Base-by-base conservation (phyloP, 2,888 invertebrate genomes). In the Allygus modestus region DNA sequence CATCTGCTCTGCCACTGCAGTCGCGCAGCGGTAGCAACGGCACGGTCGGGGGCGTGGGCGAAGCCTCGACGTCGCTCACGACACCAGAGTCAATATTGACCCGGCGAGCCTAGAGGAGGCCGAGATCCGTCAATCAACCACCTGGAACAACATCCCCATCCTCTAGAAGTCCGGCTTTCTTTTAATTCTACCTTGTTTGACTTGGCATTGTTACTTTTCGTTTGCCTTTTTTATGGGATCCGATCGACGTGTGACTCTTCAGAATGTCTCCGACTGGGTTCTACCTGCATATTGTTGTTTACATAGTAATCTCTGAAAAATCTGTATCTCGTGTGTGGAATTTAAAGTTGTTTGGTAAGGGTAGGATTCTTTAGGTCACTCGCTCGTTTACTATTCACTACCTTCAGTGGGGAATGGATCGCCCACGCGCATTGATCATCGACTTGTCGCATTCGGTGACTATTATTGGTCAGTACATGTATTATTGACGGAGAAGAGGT, bases 81-180 rank as follows among this genome's bases (percentile, higher is more conserved):
- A 71, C 71, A 11, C 69, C 37, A 71, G 71, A 71, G 71, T 71
- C 71, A 71, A 71, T 71, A 71, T 71, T 71, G 71, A 71, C 71
- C 71, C 11, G n/a, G 7, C 17, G 61, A 17, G 7, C 5, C n/a
- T 54, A 4, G 9, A 17, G 33, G 1, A 41, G 71, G 71, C 71
- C 71, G 69, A 71, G 71, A 71, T 71, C 71, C 41, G 71, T 71
- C 71, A 71, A 71, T 71, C 71, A 71, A 37, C 58, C 65, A 71
- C 71, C 71, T 71, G 71, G 41, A 71, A 71, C 71, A 71, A 71
- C 71, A 71, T 41, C 37, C 71, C 65, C 26, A 11, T 65, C 65
- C 71, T 41, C 37, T 7, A 5, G 1, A 17, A 12, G 1, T 41
- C n/a, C 17, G 4, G 33, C 41, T 71, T 71, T 41, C 71, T 71